Conservation (phyloP, 1,140 invertebrate genomes). For the Pseudomyrmex concolor region DNA sequence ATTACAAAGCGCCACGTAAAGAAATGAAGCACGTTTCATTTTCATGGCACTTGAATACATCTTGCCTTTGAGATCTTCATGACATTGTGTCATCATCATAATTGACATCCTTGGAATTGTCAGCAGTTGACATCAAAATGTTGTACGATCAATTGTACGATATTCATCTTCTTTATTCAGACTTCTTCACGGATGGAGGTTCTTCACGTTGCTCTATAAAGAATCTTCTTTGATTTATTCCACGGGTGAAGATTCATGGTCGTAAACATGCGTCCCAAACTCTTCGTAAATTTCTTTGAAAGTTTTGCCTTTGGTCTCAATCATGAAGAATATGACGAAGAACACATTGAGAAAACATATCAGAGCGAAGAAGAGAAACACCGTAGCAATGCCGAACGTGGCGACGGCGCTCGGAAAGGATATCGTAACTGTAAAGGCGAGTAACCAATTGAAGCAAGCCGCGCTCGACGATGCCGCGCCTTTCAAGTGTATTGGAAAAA, state of each 20-base stretch:
- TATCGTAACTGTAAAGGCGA: constrained; percentile 89
- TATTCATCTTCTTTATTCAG: too few species aligned
- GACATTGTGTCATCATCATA: too few species aligned
- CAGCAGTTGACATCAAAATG: too few species aligned
- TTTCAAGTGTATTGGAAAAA: constrained; percentile 88
- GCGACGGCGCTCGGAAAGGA: constrained; percentile 87
- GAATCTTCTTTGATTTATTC: background rate
- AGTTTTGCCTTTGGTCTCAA: constrained; percentile 89
- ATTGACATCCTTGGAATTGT: too few species aligned
- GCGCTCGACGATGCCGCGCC: constrained; percentile 88
- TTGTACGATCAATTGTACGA: too few species aligned
- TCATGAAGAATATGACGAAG: constrained; percentile 87
- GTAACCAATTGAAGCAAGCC: constrained; percentile 89
- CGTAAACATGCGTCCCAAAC: constrained; percentile 60
- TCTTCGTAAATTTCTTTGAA: constrained; percentile 86
- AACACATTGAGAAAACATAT: constrained; percentile 87
- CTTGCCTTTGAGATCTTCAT: too few species aligned
- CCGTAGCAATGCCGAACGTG: constrained; percentile 85
- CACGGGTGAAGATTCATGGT: background rate
- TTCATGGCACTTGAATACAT: too few species aligned
- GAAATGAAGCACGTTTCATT: too few species aligned
- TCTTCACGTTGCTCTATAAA: background rate
- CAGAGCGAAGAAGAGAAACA: constrained; percentile 89
- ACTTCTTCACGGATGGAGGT: too few species aligned
- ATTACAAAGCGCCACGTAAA: too few species aligned